Base-by-base conservation (phyloP, 2,113 vertebrate genomes). In the Erinaceus europaeus region DNA sequence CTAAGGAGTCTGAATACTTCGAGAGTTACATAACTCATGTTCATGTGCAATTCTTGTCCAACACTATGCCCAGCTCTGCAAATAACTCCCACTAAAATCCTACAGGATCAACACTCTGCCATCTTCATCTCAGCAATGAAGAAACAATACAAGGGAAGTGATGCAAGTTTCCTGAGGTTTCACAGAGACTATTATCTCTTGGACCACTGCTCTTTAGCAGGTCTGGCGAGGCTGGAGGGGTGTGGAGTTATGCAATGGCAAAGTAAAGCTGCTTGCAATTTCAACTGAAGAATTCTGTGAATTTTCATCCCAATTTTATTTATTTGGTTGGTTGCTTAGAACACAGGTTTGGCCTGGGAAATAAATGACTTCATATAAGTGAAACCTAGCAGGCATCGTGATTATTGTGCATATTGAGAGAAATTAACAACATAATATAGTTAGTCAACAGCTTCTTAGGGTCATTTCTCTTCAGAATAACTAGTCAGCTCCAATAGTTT, bases 241-340 rank as follows among this genome's bases (percentile, higher is more conserved):
- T 4, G 6, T 4, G n/a, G 14, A 72, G 21, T 40, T 34, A 52
- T n/a, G 21, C 20, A 46, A 13, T 86, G 67, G 38, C 18, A 20
- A 4, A 13, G 32, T 44, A 46, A 44, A 62, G 69, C 50, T 10
- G 18, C 38, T 3, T 71, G 36, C 17, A 40, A 40, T 29, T 86
- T 81, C 34, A 78, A 14, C n/a, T 42, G 27, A 32, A 57, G 32
- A 84, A 55, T 67, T 46, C 44, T 53, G 67, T 57, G 46, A 9
- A 6, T 48, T 69, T 20, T 9, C 6, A 52, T 29, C 55, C 55
- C 57, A 61, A 46, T 25, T 17, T 59, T 34, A 29, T 64, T 77
- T 73, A 64, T 48, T 82, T 25, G 48, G 53, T 65, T 55, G 50
- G 21, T 50, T 86, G 29, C 59, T 55, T 55, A 74, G 74, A 83